Base-by-base conservation (phyloP, 37 sponge, comb jelly and placozoan species). In the Chondrosia reniformis region DNA sequence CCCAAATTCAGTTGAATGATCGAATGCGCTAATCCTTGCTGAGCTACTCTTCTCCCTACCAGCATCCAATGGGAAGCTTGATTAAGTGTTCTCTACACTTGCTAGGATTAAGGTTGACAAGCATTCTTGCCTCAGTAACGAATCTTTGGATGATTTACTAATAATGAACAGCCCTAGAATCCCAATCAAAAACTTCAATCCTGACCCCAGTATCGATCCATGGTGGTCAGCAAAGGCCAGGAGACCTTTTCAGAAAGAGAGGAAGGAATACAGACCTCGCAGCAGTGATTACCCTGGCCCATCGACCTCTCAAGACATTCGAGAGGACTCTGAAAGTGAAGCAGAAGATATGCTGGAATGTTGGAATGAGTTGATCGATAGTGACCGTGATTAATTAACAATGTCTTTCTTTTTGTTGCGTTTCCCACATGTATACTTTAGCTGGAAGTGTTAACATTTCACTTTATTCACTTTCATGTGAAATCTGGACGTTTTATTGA, bases 21-120 rank as follows among this genome's bases (percentile, higher is more conserved):
- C 87, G n/a, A 80, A 79, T 34, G 33, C 65, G 25, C 63, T 87
- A 25, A 6, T 44, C 28, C 42, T 74, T 21, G 37, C 57, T 67
- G 55, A 85, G 55, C 56, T 79, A 6, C 40, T 67, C 15, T 87
- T 87, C 66, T 79, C 83, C 46, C 75, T 87, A 25, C 88, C 83
- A 13, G 78, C 82, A 40, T 59, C 87, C 27, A 87, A 41, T 66
- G 30, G 58, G 24, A 38, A 42, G 30, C 78, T 83, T 6, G 84
- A 83, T 42, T 55, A 66, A 46, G 37, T 77, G 25, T 83, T 76
- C n/a, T 83, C 78, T 6, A 15, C 12, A 15, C 12, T 83, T 3
- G 76, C 75, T 30, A 42, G 36, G 3, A 63, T 83, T 21, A 83
- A 83, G 67, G 76, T 55, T 1, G 21, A 76, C 24, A 39, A 42